phyloP scores from a whole-genome alignment of 2,113 vertebrate genomes.

The Silurus meridionalis region DNA sequence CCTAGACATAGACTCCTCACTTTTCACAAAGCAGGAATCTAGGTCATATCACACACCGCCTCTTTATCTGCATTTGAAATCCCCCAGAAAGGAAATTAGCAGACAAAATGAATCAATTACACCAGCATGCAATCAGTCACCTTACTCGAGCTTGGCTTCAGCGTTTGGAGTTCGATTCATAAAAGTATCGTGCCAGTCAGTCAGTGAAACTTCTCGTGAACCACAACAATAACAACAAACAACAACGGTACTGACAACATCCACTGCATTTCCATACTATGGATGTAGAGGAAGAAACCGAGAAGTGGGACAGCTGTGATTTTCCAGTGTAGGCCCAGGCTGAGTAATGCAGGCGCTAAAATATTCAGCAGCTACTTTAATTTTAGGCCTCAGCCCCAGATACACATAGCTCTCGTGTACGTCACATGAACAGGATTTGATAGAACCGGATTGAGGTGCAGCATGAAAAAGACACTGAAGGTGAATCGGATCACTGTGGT shows the following conservation, averaged over 20 bases:
- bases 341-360: constrained; percentile 34
- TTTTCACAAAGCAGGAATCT: constrained; percentile 9
- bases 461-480: background rate
- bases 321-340: background rate
- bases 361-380: constrained; percentile 38
- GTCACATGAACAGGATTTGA: background rate
- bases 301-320: background rate
- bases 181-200: background rate
- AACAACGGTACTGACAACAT: background rate
- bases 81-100: constrained; percentile 38
- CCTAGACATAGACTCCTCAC: background rate
- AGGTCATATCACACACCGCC: constrained; percentile 10
- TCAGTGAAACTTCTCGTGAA: background rate
- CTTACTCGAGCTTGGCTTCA: constrained; percentile 3
- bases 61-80: constrained; percentile 23
- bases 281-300: background rate
- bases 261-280: background rate
- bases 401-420: background rate
- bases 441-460: background rate
- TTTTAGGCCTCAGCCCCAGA: constrained; percentile 19
- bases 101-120: constrained; percentile 38
- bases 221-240: background rate
- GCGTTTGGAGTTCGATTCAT: constrained; percentile 14
- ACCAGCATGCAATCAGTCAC: constrained; percentile 28
- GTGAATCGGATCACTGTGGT: background rate